These are phyloP conservation scores for Coremacera marginata DNA, from an alignment of 2,888 invertebrate genomes.

Conservation along the genomic window DNA sequence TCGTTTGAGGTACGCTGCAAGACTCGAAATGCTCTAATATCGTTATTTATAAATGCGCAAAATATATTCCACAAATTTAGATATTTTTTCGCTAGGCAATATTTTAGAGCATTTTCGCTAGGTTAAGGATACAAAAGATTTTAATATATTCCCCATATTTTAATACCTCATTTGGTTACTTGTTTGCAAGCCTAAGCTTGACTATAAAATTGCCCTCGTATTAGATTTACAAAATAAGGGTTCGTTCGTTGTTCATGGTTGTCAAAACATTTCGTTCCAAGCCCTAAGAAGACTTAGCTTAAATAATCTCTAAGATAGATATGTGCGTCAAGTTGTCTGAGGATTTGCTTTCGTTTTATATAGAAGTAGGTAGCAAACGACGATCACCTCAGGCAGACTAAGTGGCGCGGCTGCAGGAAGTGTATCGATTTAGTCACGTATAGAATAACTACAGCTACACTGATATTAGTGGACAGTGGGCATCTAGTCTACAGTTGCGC, in stretches of 20 bases:
- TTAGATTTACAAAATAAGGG: no score
- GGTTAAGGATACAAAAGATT: neutral
- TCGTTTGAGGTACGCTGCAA: neutral
- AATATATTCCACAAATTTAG: neutral
- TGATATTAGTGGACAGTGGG: neutral
- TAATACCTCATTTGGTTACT: neutral
- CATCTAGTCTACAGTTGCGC: no score
- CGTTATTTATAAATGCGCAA: neutral
- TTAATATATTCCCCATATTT: neutral
- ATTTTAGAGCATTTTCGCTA: neutral
- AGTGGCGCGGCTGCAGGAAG: conserved; percentile 1
- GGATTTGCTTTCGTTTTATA: neutral
- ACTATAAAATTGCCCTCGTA: neutral
- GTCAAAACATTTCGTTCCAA: neutral
- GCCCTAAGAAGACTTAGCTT: neutral
- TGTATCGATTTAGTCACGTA: neutral
- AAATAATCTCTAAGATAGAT: neutral
- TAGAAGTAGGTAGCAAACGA: neutral
- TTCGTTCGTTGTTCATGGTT: no score
- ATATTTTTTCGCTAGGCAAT: no score
- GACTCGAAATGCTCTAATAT: conserved; percentile 2
- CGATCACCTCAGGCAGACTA: neutral
- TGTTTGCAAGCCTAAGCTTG: neutral
- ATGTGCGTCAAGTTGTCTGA: conserved; percentile 16
- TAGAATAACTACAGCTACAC: neutral